Base-by-base conservation (phyloP, 2,797 vertebrate genomes). In the Centroberyx gerrardi region DNA sequence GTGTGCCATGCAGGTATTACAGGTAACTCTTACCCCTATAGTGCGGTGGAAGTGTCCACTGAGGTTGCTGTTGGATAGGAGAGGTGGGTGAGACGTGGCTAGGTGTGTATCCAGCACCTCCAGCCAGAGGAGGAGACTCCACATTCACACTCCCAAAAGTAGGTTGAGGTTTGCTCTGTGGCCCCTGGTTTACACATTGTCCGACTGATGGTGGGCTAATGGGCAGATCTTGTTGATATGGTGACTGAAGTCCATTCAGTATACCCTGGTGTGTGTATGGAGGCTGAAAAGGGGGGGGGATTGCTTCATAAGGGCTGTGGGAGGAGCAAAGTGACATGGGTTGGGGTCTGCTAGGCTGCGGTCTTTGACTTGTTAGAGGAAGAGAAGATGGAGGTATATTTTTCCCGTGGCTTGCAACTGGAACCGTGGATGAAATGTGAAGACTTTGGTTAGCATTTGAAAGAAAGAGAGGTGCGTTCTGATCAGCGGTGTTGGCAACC, bases 11-110 rank as follows among this genome's bases (percentile, higher is more conserved):
- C 51, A 17, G 61, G 6, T 49, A 65, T 22, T 46, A 9, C 8
- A 60, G 4, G 51, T 9, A 12, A 27, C 77, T 0, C 74, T 13
- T 17, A 93, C 93, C 92, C 78, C 29, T 74, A 1, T 61, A 59
- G 17, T 79, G 53, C 5, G 74, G 28, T 15, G 86, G 36, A 54
- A 58, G 44, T 0, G 67, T 65, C 87, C 88, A 90, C 36, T 75
- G 87, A 73, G 90, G 74, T 65, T 91, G 92, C 33, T 88, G 88
- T 9, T 85, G 74, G 82, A 81, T 4, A 12, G 82, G 82, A 28
- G 76, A 82, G 0, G 38, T 15, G 38, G 83, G 62, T 0, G 42
- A 79, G 5, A 6, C 27, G n/a, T 52, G 63, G 22, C 10, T n/a
- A 31, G 72, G 52, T 9, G 22, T 14, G 38, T 40, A 76, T 61